Conservation (phyloP, 1,140 invertebrate species). For the Elymnias hypermnestra region DNA sequence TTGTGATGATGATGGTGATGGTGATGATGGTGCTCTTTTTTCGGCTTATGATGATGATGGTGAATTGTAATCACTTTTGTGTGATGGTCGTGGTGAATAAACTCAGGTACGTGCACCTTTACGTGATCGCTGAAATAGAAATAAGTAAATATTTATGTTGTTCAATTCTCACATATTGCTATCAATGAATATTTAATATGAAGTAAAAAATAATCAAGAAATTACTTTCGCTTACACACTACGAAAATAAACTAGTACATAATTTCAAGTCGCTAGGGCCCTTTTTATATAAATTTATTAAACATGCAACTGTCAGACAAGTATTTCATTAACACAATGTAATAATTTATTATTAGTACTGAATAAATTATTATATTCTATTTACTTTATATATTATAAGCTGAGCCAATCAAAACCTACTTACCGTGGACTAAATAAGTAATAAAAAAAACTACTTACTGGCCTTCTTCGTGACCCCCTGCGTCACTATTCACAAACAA, state of each 20-base stretch:
- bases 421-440: too few species aligned
- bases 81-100: constrained; percentile 77
- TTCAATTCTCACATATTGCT: background rate
- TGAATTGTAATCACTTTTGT: constrained; percentile 77
- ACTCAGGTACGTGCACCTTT: constrained; percentile 76
- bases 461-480: constrained; percentile 57
- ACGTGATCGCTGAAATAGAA: constrained; percentile 70
- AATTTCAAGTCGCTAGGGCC: too few species aligned
- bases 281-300: too few species aligned
- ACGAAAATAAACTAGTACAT: too few species aligned
- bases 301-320: too few species aligned
- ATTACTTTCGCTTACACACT: too few species aligned
- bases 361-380: too few species aligned
- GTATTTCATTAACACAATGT: too few species aligned
- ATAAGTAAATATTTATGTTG: background rate
- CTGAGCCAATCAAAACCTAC: too few species aligned
- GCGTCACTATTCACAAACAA: constrained; percentile 42
- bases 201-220: background rate
- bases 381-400: too few species aligned
- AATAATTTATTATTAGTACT: too few species aligned
- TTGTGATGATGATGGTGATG: constrained; percentile 61
- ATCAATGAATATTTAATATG: background rate
- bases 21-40: constrained; percentile 68
- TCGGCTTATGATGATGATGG: constrained; percentile 67
- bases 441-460: constrained; percentile 39